phyloP scores from a whole-genome alignment of 2,888 invertebrate species.

The Pantelozetes paolii region DNA sequence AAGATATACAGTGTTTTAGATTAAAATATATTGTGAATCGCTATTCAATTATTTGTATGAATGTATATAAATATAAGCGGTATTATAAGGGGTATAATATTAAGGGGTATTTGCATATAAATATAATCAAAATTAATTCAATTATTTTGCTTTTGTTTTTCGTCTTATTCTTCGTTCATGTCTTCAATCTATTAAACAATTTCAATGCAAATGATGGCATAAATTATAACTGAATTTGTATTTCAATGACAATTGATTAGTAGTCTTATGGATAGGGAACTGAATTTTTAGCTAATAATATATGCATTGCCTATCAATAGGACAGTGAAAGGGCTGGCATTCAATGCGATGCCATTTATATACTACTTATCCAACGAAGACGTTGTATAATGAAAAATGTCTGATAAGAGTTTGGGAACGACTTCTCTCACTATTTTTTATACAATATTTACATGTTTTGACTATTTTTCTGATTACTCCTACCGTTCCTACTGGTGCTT shows the following conservation, averaged over 20 bases:
- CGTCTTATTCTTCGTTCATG: background rate
- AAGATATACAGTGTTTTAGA: background rate
- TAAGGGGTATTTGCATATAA: background rate
- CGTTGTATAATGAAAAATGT: background rate
- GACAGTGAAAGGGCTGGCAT: slow-evolving; percentile 9
- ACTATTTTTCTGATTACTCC: background rate
- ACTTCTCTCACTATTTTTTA: background rate
- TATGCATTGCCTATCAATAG: slow-evolving; percentile 19
- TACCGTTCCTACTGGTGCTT: background rate
- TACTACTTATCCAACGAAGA: background rate
- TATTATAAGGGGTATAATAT: no score
- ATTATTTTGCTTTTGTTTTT: background rate
- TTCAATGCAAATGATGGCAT: background rate
- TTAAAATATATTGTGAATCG: background rate
- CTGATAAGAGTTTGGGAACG: background rate
- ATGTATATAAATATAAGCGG: background rate
- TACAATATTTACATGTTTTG: slow-evolving; percentile 10
- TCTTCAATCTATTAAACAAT: background rate
- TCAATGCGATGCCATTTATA: background rate
- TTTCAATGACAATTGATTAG: background rate
- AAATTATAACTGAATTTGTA: background rate
- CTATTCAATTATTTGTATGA: background rate
- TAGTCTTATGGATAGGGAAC: no score
- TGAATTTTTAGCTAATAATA: background rate
- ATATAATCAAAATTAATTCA: background rate